Conservation (phyloP, 2,113 vertebrate species). For the Tetraodon nigroviridis region DNA sequence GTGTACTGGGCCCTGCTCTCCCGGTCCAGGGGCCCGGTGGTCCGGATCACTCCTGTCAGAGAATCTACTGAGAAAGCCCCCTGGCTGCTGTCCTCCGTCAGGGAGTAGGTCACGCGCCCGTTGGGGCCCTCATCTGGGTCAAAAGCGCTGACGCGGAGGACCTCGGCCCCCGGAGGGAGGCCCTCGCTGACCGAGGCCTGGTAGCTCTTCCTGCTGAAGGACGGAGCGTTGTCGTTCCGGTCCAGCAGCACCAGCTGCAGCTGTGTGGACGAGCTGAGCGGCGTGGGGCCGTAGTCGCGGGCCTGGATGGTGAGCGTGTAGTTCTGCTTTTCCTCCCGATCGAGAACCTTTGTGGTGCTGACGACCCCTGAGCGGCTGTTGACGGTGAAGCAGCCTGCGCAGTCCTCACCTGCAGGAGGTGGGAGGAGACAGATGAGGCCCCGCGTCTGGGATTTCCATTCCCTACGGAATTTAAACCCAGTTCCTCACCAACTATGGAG, state of each 20-base stretch:
- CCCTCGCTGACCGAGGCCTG: conserved; percentile 80
- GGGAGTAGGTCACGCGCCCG: conserved; percentile 77
- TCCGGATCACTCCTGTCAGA: conserved; percentile 70
- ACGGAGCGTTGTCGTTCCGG: conserved; percentile 84
- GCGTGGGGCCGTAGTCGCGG: conserved; percentile 73
- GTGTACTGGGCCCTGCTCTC: conserved; percentile 77
- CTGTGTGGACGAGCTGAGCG: conserved; percentile 70
- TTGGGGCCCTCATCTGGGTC: conserved; percentile 82
- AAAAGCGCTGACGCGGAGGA: conserved; percentile 75
- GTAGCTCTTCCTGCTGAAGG: conserved; percentile 76
- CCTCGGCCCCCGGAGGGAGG: conserved; percentile 66
- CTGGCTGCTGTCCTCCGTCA: conserved; percentile 72
- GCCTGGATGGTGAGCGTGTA: conserved; percentile 82
- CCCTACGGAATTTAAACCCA: too few species aligned
- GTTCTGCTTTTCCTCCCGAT: conserved; percentile 80
- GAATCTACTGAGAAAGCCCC: conserved; percentile 78
- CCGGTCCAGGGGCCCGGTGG: conserved; percentile 74
- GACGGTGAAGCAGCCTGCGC: conserved; percentile 76
- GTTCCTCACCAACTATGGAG: conserved; percentile 77
- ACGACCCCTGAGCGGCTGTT: conserved; percentile 79
- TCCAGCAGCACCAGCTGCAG: conserved; percentile 81
- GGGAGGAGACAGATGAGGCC: conserved; percentile 10
- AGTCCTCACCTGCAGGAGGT: conserved; percentile 73
- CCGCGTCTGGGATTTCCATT: too few species aligned
- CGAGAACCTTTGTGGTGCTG: conserved; percentile 74